Evolutionary conservation across 2,888 invertebrate genomes (phyloP).

Genomic region (Dynastes tityus): DNA sequence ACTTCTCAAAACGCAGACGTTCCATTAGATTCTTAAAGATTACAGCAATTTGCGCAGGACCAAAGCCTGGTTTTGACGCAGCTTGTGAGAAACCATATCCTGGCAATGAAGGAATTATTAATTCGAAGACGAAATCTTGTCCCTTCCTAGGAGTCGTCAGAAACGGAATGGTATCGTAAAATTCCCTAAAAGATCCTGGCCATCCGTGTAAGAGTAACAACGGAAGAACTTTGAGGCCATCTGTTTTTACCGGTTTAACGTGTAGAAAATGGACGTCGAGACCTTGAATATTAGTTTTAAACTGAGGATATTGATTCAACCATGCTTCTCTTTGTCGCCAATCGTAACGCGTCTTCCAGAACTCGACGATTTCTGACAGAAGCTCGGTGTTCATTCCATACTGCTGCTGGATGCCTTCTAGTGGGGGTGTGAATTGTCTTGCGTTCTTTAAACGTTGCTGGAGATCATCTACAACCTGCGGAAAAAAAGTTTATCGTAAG

Average conservation of each 20-base stretch:
- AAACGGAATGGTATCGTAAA: conserved; percentile 82
- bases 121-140: conserved; percentile 75
- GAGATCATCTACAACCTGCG: conserved; percentile 72
- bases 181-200: conserved; percentile 92
- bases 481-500: neutral
- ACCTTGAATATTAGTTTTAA: conserved; percentile 81
- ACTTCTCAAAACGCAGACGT: conserved; percentile 78
- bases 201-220: conserved; percentile 88
- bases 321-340: conserved; percentile 77
- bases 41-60: conserved; percentile 73
- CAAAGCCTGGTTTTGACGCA: conserved; percentile 76
- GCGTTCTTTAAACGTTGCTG: conserved; percentile 73
- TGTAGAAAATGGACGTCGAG: conserved; percentile 79
- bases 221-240: conserved; percentile 72
- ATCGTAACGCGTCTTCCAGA: conserved; percentile 84
- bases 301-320: conserved; percentile 80
- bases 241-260: conserved; percentile 72
- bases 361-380: conserved; percentile 78
- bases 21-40: conserved; percentile 81
- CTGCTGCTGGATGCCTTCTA: conserved; percentile 81
- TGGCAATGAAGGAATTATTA: conserved; percentile 75
- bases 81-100: conserved; percentile 73
- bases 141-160: conserved; percentile 73
- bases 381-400: conserved; percentile 87
- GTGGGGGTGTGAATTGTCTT: conserved; percentile 69